Conservation (phyloP, 2,797 vertebrate genomes). For the Anguilla marmorata region DNA sequence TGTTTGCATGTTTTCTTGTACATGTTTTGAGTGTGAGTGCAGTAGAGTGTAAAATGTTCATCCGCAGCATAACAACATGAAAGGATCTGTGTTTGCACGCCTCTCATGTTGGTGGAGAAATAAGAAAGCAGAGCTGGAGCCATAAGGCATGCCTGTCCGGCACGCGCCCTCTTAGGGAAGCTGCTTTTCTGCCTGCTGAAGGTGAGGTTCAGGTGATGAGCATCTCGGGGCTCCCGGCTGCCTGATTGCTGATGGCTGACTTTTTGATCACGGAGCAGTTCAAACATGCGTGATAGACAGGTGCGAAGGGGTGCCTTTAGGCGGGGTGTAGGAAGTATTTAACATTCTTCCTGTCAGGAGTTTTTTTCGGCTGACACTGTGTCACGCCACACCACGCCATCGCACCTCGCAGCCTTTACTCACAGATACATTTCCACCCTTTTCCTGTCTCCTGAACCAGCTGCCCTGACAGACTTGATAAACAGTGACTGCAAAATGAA, state of each 20-base stretch:
- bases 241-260: constrained; percentile 1
- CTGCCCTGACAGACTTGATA: not conserved
- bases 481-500: not conserved
- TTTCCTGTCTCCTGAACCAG: not conserved
- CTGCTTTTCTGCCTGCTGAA: not conserved
- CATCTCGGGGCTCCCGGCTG: not conserved
- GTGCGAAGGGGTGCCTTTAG: constrained; percentile 1
- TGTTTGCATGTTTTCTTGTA: not conserved
- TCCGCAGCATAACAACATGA: not conserved
- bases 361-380: not conserved
- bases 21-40: not conserved
- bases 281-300: not conserved
- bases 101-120: not conserved
- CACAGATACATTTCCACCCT: not conserved
- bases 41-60: not conserved
- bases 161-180: not conserved
- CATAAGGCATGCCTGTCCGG: not conserved
- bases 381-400: not conserved
- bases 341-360: not conserved
- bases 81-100: not conserved
- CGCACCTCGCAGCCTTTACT: not conserved
- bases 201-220: constrained; percentile 5
- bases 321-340: constrained; percentile 12
- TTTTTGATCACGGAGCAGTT: not conserved
- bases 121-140: not conserved